Conservation (phyloP, 2,888 invertebrate genomes). For the Thymelicus lineola region DNA sequence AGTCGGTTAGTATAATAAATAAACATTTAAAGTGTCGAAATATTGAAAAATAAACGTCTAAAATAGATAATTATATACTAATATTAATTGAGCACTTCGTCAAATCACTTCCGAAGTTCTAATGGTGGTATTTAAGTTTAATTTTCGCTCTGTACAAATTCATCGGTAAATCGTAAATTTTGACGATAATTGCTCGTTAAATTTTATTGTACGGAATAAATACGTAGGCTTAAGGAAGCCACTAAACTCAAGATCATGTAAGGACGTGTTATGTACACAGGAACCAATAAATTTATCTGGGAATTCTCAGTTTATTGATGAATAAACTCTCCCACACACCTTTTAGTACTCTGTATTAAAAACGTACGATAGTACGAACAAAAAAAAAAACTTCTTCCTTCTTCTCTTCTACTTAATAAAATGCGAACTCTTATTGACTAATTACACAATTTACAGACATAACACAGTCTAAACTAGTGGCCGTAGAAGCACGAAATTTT, state of each 20-base stretch:
- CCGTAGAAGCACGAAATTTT: too few relatives aligned
- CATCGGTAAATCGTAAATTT: conserved; percentile 44
- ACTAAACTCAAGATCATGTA: conserved; percentile 2
- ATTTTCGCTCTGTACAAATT: conserved; percentile 35
- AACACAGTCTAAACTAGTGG: too few relatives aligned
- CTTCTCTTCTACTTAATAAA: too few relatives aligned
- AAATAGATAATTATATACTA: conserved; percentile 47
- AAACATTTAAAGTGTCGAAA: neutral
- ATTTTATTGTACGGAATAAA: conserved; percentile 2
- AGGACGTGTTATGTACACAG: neutral
- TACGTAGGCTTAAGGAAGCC: neutral
- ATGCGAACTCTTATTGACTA: too few relatives aligned
- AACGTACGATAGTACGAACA: too few relatives aligned
- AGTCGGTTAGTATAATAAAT: conserved; percentile 1
- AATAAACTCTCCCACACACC: too few relatives aligned
- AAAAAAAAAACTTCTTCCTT: too few relatives aligned
- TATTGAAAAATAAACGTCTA: conserved; percentile 59
- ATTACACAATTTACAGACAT: too few relatives aligned
- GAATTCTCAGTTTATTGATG: too few relatives aligned
- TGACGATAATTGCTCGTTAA: conserved; percentile 43
- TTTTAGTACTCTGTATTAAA: too few relatives aligned
- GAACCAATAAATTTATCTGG: neutral
- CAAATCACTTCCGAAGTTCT: conserved; percentile 24
- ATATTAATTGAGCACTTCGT: conserved; percentile 31
- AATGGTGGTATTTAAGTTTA: neutral